Evolutionary conservation across 2,797 vertebrate species (phyloP).

Genomic region (Calcarius lapponicus): DNA sequence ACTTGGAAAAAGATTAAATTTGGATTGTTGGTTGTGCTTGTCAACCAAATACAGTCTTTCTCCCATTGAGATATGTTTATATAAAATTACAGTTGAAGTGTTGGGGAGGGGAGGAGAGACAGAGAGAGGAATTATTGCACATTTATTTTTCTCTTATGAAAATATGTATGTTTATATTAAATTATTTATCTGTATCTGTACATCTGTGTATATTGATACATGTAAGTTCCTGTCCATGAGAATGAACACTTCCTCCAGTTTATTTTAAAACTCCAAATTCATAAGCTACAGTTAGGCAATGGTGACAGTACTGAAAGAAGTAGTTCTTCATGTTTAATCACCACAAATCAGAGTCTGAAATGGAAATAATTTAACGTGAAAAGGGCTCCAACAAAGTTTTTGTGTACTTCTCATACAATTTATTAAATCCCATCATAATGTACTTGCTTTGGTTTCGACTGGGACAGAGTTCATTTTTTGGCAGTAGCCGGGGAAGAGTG

Average conservation of each 20-base stretch:
- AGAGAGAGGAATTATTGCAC: not conserved
- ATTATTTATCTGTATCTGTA: not conserved
- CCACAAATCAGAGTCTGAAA: not conserved
- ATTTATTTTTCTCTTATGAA: not conserved
- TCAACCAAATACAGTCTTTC: not conserved
- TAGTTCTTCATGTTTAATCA: not conserved
- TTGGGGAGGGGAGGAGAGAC: accelerated
- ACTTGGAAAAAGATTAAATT: not conserved
- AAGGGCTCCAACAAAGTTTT: not conserved
- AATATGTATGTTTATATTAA: not conserved
- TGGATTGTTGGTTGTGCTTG: not conserved
- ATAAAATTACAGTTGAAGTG: not conserved
- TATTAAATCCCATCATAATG: not conserved
- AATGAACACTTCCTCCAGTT: not conserved
- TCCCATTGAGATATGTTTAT: not conserved
- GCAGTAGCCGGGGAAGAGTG: not conserved
- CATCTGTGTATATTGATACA: not conserved
- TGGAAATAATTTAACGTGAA: not conserved
- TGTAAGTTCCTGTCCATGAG: not conserved
- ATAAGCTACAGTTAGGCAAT: not conserved
- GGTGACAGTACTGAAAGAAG: not conserved
- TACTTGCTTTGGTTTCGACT: not conserved
- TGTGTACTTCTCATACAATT: not conserved
- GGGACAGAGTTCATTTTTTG: not conserved
- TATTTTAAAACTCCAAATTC: not conserved